Conservation (phyloP, 2,888 invertebrate species). For the Spilarctia lutea region DNA sequence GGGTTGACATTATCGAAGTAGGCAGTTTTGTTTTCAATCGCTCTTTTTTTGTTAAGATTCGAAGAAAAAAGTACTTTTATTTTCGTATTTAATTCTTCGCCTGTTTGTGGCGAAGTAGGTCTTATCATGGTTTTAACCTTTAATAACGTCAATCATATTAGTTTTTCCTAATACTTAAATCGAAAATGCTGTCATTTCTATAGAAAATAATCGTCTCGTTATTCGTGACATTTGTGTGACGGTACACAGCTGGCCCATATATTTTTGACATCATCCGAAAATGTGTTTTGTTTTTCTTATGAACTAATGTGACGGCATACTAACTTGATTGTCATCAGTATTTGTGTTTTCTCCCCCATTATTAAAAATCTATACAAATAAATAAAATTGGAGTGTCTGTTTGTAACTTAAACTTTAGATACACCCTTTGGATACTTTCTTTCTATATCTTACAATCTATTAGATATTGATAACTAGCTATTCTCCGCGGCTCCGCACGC, state of each 20-base stretch:
- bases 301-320: constrained; percentile 13
- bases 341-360: background rate
- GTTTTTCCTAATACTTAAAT: background rate
- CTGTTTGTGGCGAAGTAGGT: too few species aligned
- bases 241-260: background rate
- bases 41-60: background rate
- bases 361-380: background rate
- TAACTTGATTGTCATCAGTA: constrained; percentile 5
- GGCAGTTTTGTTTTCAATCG: background rate
- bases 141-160: background rate
- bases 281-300: constrained; percentile 6
- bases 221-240: background rate
- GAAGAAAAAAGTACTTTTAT: too few species aligned
- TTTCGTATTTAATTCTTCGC: too few species aligned
- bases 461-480: too few species aligned
- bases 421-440: too few species aligned
- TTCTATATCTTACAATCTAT: too few species aligned
- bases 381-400: too few species aligned
- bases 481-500: too few species aligned
- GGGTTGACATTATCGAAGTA: background rate
- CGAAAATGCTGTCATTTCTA: background rate
- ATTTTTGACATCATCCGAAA: background rate
- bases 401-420: too few species aligned
- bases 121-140: background rate
- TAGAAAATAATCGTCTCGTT: background rate